Conservation (phyloP, 2,113 vertebrate species). For the Meleagris gallopavo region DNA sequence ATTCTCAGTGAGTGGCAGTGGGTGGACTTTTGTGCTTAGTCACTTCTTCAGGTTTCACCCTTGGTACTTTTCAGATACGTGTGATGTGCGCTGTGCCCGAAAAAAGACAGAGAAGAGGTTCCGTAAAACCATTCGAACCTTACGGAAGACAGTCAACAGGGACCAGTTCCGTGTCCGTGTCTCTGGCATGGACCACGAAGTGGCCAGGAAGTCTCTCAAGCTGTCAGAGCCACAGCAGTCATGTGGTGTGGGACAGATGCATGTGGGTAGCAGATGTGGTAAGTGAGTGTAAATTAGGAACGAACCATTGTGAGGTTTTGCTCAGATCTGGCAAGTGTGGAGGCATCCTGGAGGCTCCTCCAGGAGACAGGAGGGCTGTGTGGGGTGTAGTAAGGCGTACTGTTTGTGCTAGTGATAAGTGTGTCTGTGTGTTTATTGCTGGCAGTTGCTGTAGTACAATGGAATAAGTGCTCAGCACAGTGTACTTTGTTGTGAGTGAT, state of each 20-base stretch:
- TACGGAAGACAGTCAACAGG: slow-evolving; percentile 92
- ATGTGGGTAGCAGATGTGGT: slow-evolving; percentile 89
- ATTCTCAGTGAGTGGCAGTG: not conserved
- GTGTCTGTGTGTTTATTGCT: not conserved
- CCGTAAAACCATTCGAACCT: slow-evolving; percentile 89
- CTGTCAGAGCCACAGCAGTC: slow-evolving; percentile 75
- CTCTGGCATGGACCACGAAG: slow-evolving; percentile 85
- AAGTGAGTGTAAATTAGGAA: slow-evolving; percentile 65
- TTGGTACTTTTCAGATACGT: slow-evolving; percentile 85
- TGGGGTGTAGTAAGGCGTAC: not conserved
- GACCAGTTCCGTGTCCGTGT: slow-evolving; percentile 93
- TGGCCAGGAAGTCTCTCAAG: slow-evolving; percentile 79
- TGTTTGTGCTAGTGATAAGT: not conserved
- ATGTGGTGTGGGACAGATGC: slow-evolving; percentile 85
- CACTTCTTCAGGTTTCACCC: not conserved
- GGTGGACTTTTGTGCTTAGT: accelerated
- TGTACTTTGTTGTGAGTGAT: not conserved
- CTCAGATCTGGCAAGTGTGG: not conserved
- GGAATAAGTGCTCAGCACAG: not conserved
- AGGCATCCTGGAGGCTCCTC: accelerated
- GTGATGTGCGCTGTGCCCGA: slow-evolving; percentile 87
- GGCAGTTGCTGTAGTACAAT: accelerated
- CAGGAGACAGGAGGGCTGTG: not conserved
- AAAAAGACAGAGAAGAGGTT: slow-evolving; percentile 92
- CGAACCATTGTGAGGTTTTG: accelerated